Evolutionary conservation across 2,888 invertebrate genomes (phyloP), one percentile per base, ranked within the genome.

Genomic region (Drosophila greeni): DNA sequence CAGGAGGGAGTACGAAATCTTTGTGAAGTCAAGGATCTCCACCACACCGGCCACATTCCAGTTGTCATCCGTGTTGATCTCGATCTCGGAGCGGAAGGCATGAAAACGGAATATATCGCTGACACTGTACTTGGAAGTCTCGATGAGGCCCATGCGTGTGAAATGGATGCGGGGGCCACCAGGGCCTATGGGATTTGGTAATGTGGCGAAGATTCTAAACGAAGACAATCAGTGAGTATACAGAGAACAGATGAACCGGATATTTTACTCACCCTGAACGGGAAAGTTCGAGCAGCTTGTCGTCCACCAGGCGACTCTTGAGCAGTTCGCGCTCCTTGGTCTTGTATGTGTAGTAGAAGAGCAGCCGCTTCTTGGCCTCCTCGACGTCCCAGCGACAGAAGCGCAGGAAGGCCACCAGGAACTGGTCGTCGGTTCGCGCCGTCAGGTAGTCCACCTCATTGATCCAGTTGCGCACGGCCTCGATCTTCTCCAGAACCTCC

Each of bases 341-440:
- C 65, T 86, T 86, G 71, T 86, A 85, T 9, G 91, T 91, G 76
- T 92, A 92, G 78, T 90, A 92, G 87, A 90, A 90, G 56, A 91
- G 90, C 8, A 92, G 74, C 71, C 91, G 91, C 60, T 90, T 88
- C 74, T 91, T 91, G 24, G 91, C 89, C 18, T 88, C 84, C 64
- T 91, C 91, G 74, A 91, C 76, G 73, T 90, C 90, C 84, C 90
- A 91, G 73, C 90, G 91, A 70, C 90, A 89, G 39, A 90, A 90
- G 37, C 91, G 88, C 48, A 91, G 83, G 76, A 91, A 91, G 20
- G 89, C 85, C 14, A 90, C 76, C 39, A 91, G 75, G 84, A 90
- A 90, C 74, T 91, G 91, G 74, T 91, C 90, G 61, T 87, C 84
- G 43, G 79, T 85, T 14, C 88, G 88, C 3, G 90, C 86, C 58